Percentiles rank a stretch among this genome's conserved stretches.
Evolutionary conservation across 2,888 invertebrate species (phyloP).

Genomic region (Cetonia aurata): DNA sequence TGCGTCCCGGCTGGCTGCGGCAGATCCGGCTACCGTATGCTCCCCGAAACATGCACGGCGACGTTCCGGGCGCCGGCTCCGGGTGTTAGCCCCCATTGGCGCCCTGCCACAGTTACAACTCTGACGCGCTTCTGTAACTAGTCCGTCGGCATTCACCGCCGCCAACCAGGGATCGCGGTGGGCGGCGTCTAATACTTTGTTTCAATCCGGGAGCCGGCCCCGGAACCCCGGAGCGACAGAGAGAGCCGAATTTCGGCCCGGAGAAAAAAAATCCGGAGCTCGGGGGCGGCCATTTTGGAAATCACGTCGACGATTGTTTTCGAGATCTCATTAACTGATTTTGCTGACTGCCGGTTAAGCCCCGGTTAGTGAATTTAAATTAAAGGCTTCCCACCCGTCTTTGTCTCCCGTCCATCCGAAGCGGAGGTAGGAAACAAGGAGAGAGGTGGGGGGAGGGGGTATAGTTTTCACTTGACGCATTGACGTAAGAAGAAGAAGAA

Average conservation of each 20-base stretch:
- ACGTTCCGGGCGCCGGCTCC: conserved; percentile 71
- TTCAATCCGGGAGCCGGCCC: conserved; percentile 57
- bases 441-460: conserved; percentile 30
- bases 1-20: conserved; percentile 52
- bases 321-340: conserved; percentile 66
- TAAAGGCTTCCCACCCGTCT: conserved; percentile 39
- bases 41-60: conserved; percentile 66
- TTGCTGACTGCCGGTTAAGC: conserved; percentile 58
- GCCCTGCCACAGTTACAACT: conserved; percentile 64
- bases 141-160: conserved; percentile 54
- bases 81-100: conserved; percentile 67
- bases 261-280: conserved; percentile 44
- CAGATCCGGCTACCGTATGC: conserved; percentile 64
- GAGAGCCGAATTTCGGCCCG: not conserved
- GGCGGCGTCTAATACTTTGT: conserved; percentile 61
- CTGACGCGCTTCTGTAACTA: conserved; percentile 60
- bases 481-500: not conserved
- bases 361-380: conserved; percentile 55
- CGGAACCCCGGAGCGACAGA: conserved; percentile 20
- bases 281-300: conserved; percentile 65
- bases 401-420: conserved; percentile 7
- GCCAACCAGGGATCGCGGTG: conserved; percentile 54
- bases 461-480: conserved; percentile 7
- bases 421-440: conserved; percentile 17
- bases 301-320: conserved; percentile 64